These are phyloP conservation scores for Thalpophila matura DNA, from an alignment of 2,888 invertebrate genomes.

Conservation along the genomic window DNA sequence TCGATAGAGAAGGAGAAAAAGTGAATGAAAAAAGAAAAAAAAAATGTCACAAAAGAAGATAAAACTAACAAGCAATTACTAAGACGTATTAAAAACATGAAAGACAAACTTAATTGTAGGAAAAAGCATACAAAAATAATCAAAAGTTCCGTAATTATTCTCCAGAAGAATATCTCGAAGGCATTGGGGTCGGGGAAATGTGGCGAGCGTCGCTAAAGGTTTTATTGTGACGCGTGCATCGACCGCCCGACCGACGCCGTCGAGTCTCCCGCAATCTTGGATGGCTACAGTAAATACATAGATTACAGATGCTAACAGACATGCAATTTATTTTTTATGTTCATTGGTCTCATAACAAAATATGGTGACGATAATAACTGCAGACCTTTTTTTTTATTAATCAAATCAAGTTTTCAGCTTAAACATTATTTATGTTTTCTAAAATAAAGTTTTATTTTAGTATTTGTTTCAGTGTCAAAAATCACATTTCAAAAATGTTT, in stretches of 20 bases:
- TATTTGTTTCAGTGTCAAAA: neutral
- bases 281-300: conserved; percentile 80
- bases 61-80: neutral
- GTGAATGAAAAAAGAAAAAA: neutral
- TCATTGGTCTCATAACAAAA: conserved; percentile 36
- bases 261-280: conserved; percentile 83
- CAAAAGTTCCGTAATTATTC: conserved; percentile 52
- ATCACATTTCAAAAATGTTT: conserved; percentile 3
- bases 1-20: too few species aligned
- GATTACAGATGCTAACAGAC: conserved; percentile 70
- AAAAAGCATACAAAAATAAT: conserved; percentile 18
- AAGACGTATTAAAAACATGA: neutral
- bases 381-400: conserved; percentile 7
- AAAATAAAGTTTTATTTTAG: neutral
- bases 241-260: conserved; percentile 84
- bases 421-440: neutral
- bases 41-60: neutral
- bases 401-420: neutral
- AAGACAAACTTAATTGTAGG: conserved; percentile 14
- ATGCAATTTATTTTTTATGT: conserved; percentile 63
- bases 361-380: neutral
- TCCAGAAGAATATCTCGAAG: conserved; percentile 53
- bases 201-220: conserved; percentile 59
- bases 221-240: conserved; percentile 78
- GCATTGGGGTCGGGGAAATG: conserved; percentile 51